These are phyloP conservation scores for Pelvicachromis taeniatus DNA, from an alignment of 2,113 vertebrate genomes.

Conservation along the genomic window DNA sequence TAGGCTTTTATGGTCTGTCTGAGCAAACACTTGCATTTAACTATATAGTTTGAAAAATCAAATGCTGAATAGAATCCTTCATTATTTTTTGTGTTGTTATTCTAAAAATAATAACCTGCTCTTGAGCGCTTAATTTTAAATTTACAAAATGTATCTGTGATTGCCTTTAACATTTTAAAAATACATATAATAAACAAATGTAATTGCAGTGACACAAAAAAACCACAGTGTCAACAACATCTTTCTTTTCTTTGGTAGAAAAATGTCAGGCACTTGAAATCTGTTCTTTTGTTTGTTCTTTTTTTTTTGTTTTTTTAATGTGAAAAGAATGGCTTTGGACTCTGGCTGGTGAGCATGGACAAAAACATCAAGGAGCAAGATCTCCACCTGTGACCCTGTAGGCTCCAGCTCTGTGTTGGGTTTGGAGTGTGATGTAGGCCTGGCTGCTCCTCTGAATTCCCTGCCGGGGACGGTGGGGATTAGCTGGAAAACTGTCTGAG, in stretches of 20 bases:
- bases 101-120: background rate
- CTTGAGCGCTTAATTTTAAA: rapidly evolving
- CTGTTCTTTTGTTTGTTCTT: constrained; percentile 8
- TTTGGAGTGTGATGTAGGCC: constrained; percentile 36
- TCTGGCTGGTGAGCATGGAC: constrained; percentile 25
- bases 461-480: constrained; percentile 47
- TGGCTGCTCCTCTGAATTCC: constrained; percentile 32
- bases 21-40: background rate
- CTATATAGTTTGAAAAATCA: background rate
- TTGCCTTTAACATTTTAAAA: background rate
- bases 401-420: constrained; percentile 15
- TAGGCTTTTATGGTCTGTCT: background rate
- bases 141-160: background rate
- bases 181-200: background rate
- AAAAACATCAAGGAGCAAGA: constrained; percentile 40
- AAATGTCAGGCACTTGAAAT: background rate
- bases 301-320: background rate
- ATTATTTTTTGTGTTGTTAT: background rate
- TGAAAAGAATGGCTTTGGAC: constrained; percentile 42
- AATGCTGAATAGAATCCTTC: background rate
- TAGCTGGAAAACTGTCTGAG: constrained; percentile 42
- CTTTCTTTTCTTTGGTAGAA: background rate
- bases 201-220: background rate
- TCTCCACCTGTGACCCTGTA: constrained; percentile 49
- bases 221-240: background rate